These are phyloP conservation scores for Lamellibrachia satsuma DNA, from an alignment of 2,888 invertebrate genomes.

Conservation along the genomic window DNA sequence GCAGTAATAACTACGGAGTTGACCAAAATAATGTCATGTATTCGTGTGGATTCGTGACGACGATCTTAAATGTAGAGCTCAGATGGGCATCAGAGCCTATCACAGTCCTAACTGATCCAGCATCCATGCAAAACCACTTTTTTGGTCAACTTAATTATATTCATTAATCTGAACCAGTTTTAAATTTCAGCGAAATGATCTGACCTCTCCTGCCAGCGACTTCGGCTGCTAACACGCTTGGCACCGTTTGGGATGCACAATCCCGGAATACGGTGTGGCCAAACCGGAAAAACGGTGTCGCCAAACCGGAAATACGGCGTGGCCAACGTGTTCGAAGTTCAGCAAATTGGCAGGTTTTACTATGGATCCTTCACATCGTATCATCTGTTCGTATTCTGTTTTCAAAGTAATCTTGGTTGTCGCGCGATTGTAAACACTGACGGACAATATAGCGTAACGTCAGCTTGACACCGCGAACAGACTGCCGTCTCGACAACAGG, in stretches of 20 bases:
- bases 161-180: too few species aligned
- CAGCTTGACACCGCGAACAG: too few species aligned
- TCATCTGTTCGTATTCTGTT: background rate
- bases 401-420: background rate
- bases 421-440: background rate
- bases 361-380: background rate
- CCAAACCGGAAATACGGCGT: background rate
- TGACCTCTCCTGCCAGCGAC: background rate
- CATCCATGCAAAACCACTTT: background rate
- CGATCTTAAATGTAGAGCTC: background rate
- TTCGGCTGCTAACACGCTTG: background rate
- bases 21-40: background rate
- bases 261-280: background rate
- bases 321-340: background rate
- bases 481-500: too few species aligned
- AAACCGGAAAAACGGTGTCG: background rate
- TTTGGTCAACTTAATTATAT: background rate
- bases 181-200: too few species aligned
- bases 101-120: too few species aligned
- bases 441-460: too few species aligned
- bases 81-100: background rate
- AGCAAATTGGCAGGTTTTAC: background rate
- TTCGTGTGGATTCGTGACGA: background rate
- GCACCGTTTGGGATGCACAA: background rate
- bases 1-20: background rate